Base-by-base conservation (phyloP, 1,140 invertebrate species). In the Drosophila nikananu region DNA sequence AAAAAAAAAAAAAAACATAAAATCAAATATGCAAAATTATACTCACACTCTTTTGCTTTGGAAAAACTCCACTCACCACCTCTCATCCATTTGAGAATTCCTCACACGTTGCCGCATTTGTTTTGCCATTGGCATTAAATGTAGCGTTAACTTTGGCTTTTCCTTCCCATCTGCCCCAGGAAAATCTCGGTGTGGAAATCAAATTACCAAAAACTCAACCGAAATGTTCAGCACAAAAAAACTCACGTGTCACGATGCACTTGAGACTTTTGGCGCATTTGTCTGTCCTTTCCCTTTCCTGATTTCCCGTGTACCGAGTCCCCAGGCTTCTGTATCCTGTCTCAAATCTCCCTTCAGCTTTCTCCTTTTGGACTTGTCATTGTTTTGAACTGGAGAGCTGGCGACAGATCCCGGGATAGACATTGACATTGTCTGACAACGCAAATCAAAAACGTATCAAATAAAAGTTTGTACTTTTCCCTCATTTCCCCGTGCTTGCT, bases 361-460 rank as follows among this genome's bases (percentile, higher is more conserved):
- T 61, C 81, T 74, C 64, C 84, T 65, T 73, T 65, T 68, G 67
- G 62, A 73, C 70, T 77, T 83, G 63, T 80, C 77, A 61, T 77
- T 79, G 49, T 75, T 65, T 64, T 48, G 61, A 61, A 41, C 49
- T 59, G 23, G 23, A 39, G 39, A 39, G 39, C 21, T 13, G 62
- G 41, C 54, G 70, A 73, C 70, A 60, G 70, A 49, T 60, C 54
- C 70, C 39, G 67, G 70, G 68, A 73, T 73, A 65, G 58, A 77
- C 77, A 71, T 68, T 89, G 84, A 81, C 78, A 79, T 86, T 86
- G 83, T 86, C 68, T 86, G 75, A 79, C 79, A 64, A 81, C 84
- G 82, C 78, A 84, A 89, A 90, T 89, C 86, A 89, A 89, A 89
- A 89, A 81, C 86, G 77, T 89, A 89, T 89, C 84, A 89, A 90